Percentiles rank a stretch among this genome's conserved stretches.
Evolutionary conservation across 2,113 vertebrate genomes (phyloP).

Genomic region (Ictalurus furcatus): DNA sequence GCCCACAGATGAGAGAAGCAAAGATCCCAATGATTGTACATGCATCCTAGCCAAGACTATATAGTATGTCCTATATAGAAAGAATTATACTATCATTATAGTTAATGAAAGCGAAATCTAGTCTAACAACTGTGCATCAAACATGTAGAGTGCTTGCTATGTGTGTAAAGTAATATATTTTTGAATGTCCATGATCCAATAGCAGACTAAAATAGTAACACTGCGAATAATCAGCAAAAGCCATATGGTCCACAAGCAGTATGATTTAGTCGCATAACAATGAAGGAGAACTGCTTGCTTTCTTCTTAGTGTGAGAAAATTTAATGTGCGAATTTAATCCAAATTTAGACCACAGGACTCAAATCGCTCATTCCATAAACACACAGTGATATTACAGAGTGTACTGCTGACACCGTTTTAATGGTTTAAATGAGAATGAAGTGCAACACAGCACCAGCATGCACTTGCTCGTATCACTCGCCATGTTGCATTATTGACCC

Average conservation of each 20-base stretch:
- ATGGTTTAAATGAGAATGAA: conserved; percentile 2
- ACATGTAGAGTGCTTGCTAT: not conserved
- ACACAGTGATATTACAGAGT: not conserved
- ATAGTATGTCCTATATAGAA: not conserved
- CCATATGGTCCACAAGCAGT: not conserved
- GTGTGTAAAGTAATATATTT: not conserved
- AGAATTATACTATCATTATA: not conserved
- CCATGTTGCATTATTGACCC: conserved; percentile 21
- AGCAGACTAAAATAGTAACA: not conserved
- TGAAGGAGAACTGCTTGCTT: not conserved
- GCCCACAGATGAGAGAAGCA: not conserved
- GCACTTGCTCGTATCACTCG: not conserved
- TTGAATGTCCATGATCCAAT: not conserved
- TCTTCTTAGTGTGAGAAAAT: not conserved
- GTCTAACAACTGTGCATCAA: not conserved
- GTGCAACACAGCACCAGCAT: not conserved
- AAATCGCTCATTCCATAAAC: not conserved
- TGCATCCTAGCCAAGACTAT: not conserved
- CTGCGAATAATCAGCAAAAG: conserved; percentile 7
- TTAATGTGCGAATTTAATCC: not conserved
- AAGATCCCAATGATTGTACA: not conserved
- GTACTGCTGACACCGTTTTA: not conserved
- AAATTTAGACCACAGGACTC: not conserved
- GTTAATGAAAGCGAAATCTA: not conserved
- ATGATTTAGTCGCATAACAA: not conserved